Percentiles rank a stretch among this genome's conserved stretches.
These are phyloP conservation scores for Acleris emargana DNA, from an alignment of 2,888 invertebrate species.

Conservation along the genomic window DNA sequence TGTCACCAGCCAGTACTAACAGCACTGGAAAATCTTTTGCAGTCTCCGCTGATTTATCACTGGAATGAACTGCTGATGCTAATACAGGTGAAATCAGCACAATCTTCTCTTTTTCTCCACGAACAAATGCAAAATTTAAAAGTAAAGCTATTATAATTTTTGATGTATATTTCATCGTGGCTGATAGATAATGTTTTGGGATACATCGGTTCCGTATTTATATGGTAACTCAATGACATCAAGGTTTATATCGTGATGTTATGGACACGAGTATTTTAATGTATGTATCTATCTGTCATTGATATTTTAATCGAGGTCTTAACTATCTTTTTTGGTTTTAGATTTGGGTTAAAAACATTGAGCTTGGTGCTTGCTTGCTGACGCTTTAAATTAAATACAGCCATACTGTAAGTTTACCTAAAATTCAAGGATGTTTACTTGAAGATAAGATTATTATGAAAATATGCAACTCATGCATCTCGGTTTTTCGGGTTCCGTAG, in stretches of 20 bases:
- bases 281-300: background rate
- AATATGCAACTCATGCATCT: too few relatives aligned
- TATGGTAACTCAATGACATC: conserved; percentile 62
- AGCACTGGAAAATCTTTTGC: conserved; percentile 72
- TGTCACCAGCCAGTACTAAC: conserved; percentile 56
- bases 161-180: conserved; percentile 56
- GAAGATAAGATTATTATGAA: too few relatives aligned
- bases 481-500: too few relatives aligned
- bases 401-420: too few relatives aligned
- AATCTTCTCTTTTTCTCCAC: conserved; percentile 44
- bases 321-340: too few relatives aligned
- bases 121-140: conserved; percentile 28
- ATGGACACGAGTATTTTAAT: conserved; percentile 35
- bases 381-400: too few relatives aligned
- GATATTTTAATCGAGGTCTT: too few relatives aligned
- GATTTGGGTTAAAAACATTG: too few relatives aligned
- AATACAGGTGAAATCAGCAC: conserved; percentile 61
- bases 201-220: conserved; percentile 64
- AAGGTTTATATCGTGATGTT: conserved; percentile 57
- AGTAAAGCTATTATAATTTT: conserved; percentile 27
- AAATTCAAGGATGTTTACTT: too few relatives aligned
- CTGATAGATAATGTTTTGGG: conserved; percentile 53
- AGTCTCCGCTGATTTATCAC: conserved; percentile 55
- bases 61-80: conserved; percentile 53
- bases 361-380: too few relatives aligned